Percentiles rank a stretch among this genome's conserved stretches.
These are phyloP conservation scores for Engystomops pustulosus DNA, from an alignment of 2,113 vertebrate genomes.

Conservation along the genomic window DNA sequence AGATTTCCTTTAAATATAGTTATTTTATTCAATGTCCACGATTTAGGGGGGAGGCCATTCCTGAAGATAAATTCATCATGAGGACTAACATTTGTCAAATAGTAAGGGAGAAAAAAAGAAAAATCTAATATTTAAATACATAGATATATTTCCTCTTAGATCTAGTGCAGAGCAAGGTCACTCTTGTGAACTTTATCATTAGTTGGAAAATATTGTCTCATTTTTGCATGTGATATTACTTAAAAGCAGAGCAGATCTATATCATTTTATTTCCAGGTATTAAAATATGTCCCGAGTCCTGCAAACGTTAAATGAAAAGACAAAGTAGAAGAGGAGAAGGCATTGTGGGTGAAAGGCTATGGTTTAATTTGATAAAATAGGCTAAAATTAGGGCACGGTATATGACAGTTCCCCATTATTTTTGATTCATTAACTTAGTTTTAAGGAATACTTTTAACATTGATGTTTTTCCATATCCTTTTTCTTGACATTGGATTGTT, in stretches of 20 bases:
- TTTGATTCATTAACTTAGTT: conserved; percentile 73
- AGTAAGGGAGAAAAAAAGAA: background rate
- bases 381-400: conserved; percentile 75
- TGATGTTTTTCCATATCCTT: conserved; percentile 69
- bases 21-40: background rate
- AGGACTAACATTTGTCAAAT: background rate
- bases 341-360: conserved; percentile 74
- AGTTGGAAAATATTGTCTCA: conserved; percentile 40
- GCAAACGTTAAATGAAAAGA: conserved; percentile 70
- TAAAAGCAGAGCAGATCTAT: conserved; percentile 54
- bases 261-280: conserved; percentile 61
- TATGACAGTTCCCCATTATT: conserved; percentile 77
- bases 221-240: conserved; percentile 53
- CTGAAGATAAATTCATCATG: background rate
- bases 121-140: conserved; percentile 8
- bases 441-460: conserved; percentile 73
- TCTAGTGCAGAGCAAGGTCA: conserved; percentile 4
- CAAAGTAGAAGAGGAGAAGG: conserved; percentile 65
- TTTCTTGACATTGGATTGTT: conserved; percentile 65
- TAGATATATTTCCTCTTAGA: background rate
- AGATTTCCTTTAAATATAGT: no score
- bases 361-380: conserved; percentile 73
- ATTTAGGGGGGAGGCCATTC: background rate
- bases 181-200: conserved; percentile 46
- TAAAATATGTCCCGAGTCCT: conserved; percentile 59